Base-by-base conservation (phyloP, 2,113 vertebrate genomes). In the Asarcornis scutulata region DNA sequence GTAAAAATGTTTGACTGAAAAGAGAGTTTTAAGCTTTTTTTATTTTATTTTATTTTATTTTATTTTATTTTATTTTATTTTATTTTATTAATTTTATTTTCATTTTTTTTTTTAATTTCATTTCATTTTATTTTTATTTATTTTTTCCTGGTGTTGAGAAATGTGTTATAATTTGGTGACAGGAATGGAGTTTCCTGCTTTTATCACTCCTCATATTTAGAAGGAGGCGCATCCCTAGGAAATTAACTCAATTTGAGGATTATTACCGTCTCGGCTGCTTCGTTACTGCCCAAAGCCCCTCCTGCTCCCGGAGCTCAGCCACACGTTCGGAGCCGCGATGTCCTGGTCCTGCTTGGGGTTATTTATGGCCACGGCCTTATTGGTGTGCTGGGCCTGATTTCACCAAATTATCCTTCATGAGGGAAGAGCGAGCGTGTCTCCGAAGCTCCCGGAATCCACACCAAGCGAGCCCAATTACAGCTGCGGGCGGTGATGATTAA, bases 91-190 rank as follows among this genome's bases (percentile, higher is more conserved):
- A 44, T 17, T 50, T 50, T 50, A 36, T 36, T 36, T 36, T 36
- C 36, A 44, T 44, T 44, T 44, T 44, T 44, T 44, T 44, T 18
- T 46, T 46, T 46, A 18, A 18, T 18, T 46, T 46, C 10, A 46
- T 46, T 20, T 20, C 9, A 46, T 46, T 46, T 46, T 20, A 42
- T 23, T 9, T 50, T 50, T 23, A 11, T 50, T 50, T 50, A 44
- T 17, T 50, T 50, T 50, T 25, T 59, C 13, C 27, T 5, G 31
- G 6, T 5, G 16, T 3, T 13, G 25, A 36, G 63, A 38, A 36
- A 11, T 0, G 6, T 1, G 6, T 29, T n/a, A 6, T 4, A 32
- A 0, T 15, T 9, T 3, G 46, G 16, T 11, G n/a, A 9, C 38
- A 6, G 63, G 62, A 4, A n/a, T 21, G 38, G 34, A 22, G 10